Base-by-base conservation (phyloP, 2,113 vertebrate genomes). In the Circaetus cinerascens region DNA sequence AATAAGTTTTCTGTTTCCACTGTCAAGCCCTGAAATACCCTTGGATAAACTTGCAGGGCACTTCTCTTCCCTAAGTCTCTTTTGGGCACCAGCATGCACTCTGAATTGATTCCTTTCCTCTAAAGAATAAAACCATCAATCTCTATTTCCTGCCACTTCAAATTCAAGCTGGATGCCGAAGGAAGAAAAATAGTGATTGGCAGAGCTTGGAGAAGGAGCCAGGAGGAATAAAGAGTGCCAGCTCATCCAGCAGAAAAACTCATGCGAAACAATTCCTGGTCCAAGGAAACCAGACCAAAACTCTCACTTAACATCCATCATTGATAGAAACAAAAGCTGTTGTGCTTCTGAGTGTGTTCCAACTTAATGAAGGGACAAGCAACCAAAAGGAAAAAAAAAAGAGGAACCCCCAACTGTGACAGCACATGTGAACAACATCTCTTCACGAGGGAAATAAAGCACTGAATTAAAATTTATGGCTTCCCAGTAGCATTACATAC, bases 401-500 rank as follows among this genome's bases (percentile, higher is more conserved):
- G 89, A 95, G 96, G 89, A 97, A 91, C 89, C 87, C 81, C 94
- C 93, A 96, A 27, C 97, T 95, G 96, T 82, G 93, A 69, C 85
- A 93, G 87, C 78, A 93, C 91, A 95, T 92, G 88, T 93, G 94
- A 95, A 67, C 89, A 95, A 57, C 94, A 93, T 87, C 69, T 86
- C 84, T 93, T 87, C 74, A 51, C 1, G 2, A 91, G 91, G 71
- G 93, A 91, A 95, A 94, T 94, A 94, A 95, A 94, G 91, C 72
- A 34, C n/a, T 41, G 41, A 93, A 95, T 93, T 95, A 94, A 94
- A 96, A 97, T 95, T 96, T 96, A 97, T 90, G 94, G 73, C 74
- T 97, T 93, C 97, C 95, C 96, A 96, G 93, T 95, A 97, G 95
- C 97, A 93, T 97, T 97, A 77, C 96, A 93, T 92, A 95, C 78